Conservation (phyloP, 2,888 invertebrate species). For the Hipparchia semele region DNA sequence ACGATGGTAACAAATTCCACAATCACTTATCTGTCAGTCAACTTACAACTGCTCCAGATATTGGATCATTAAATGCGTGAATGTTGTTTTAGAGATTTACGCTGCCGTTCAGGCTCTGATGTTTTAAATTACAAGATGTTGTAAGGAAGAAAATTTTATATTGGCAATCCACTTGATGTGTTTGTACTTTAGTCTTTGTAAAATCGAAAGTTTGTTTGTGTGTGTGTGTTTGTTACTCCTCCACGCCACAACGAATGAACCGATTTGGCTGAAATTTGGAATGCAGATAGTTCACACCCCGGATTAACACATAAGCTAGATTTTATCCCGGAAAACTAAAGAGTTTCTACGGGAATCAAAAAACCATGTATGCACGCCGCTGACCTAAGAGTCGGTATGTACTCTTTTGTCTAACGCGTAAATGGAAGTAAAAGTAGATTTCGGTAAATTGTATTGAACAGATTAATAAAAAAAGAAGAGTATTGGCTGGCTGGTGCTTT, state of each 20-base stretch:
- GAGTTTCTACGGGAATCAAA: too few species aligned
- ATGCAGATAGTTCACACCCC: too few species aligned
- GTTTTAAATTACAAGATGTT: constrained; percentile 35
- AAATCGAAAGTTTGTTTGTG: background rate
- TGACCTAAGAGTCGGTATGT: background rate
- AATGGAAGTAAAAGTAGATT: constrained; percentile 71
- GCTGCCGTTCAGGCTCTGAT: constrained; percentile 30
- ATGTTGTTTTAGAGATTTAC: constrained; percentile 39
- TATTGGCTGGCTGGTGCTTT: constrained; percentile 56
- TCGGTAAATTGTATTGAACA: constrained; percentile 65
- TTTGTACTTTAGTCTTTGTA: background rate
- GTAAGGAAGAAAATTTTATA: constrained; percentile 39
- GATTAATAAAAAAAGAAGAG: constrained; percentile 61
- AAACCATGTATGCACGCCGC: background rate
- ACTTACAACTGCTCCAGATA: constrained; percentile 42
- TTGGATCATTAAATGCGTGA: constrained; percentile 41
- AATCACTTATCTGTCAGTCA: constrained; percentile 43
- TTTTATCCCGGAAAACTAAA: too few species aligned
- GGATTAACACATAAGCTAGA: too few species aligned
- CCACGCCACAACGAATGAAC: too few species aligned
- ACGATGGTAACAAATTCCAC: constrained; percentile 42
- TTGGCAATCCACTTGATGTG: background rate
- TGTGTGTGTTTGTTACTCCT: too few species aligned
- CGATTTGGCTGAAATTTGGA: too few species aligned
- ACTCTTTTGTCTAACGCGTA: constrained; percentile 40